Evolutionary conservation across 2,797 vertebrate species (phyloP).

Genomic region (Orientallactaga sibirica): DNA sequence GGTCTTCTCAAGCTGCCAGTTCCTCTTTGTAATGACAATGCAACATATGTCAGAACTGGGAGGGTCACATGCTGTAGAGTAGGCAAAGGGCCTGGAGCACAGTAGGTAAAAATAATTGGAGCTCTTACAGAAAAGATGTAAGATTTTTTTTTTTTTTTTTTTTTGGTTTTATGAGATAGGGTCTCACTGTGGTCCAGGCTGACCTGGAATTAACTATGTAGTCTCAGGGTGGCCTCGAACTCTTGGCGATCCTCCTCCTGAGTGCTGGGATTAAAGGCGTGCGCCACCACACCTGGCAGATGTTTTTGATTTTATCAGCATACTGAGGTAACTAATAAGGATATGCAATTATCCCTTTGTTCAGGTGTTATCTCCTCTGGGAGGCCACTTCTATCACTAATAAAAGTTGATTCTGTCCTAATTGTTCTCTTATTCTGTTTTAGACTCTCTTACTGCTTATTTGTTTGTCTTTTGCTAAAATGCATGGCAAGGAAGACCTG

Average conservation of each 20-base stretch:
- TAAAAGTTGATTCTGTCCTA: background rate
- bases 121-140: constrained; percentile 19
- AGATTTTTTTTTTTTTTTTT: background rate
- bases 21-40: constrained; percentile 48
- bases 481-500: background rate
- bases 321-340: constrained; percentile 43
- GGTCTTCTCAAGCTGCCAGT: constrained; percentile 13
- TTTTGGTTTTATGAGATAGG: no score
- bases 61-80: background rate
- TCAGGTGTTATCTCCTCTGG: background rate
- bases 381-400: background rate
- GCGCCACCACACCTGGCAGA: background rate
- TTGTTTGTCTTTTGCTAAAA: constrained; percentile 53
- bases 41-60: background rate
- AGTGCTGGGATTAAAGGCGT: no score
- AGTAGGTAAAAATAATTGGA: constrained; percentile 1
- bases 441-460: constrained; percentile 40
- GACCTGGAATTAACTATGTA: no score
- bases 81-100: constrained; percentile 13
- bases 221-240: no score
- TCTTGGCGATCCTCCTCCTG: no score
- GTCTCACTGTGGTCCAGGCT: no score
- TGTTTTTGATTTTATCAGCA: constrained; percentile 23
- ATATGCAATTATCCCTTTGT: background rate
- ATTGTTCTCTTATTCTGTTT: background rate